Percentiles rank a stretch among this genome's conserved stretches.
Conservation (phyloP, 1,140 invertebrate genomes). For the Orchestia grillus region DNA sequence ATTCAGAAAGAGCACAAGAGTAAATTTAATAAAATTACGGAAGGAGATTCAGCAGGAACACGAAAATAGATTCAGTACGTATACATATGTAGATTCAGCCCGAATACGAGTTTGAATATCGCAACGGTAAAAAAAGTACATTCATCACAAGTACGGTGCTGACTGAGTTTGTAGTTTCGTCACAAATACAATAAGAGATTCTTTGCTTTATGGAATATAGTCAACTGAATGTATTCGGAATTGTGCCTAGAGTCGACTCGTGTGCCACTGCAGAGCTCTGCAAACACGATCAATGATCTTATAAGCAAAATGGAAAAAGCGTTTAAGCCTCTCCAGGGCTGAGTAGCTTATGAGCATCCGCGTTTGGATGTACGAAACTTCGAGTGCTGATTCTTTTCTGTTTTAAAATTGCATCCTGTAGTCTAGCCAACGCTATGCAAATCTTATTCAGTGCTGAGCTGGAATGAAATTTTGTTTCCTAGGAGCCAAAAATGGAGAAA, state of each 20-base stretch:
- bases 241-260: too few relatives aligned
- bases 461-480: constrained; percentile 1
- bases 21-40: neutral
- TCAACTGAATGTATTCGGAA: neutral
- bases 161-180: too few relatives aligned
- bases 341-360: neutral
- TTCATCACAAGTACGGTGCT: too few relatives aligned
- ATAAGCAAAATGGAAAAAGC: neutral
- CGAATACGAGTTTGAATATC: neutral
- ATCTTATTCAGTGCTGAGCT: neutral
- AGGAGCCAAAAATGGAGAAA: neutral
- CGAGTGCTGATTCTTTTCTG: neutral
- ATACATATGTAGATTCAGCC: neutral
- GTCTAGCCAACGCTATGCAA: neutral
- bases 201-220: too few relatives aligned
- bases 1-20: neutral
- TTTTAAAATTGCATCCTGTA: neutral
- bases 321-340: neutral
- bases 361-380: neutral
- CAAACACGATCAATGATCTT: neutral
- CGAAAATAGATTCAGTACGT: neutral
- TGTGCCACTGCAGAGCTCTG: neutral
- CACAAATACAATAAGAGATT: too few relatives aligned
- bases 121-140: neutral
- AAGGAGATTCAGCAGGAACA: neutral